These are phyloP conservation scores for Leptopilina boulardi DNA, from an alignment of 1,140 invertebrate genomes.

Conservation along the genomic window DNA sequence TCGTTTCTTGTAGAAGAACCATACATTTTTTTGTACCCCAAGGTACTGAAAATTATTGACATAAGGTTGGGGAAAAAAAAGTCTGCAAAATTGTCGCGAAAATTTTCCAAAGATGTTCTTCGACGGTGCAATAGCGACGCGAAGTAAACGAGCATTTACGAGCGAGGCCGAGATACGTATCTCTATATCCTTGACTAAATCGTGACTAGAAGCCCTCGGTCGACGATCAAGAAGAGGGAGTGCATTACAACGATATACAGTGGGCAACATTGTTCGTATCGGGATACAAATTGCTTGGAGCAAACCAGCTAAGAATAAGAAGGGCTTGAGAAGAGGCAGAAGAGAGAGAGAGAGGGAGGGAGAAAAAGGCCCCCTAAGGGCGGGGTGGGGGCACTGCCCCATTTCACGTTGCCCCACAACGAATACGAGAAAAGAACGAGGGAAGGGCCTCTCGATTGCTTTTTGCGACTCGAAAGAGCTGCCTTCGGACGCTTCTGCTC, in stretches of 20 bases:
- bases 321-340: slow-evolving; percentile 29
- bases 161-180: slow-evolving; percentile 72
- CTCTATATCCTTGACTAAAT: slow-evolving; percentile 75
- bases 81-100: slow-evolving; percentile 41
- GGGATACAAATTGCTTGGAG: slow-evolving; percentile 69
- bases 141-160: slow-evolving; percentile 73
- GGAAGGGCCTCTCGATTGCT: slow-evolving; percentile 3
- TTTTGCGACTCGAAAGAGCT: slow-evolving; percentile 26
- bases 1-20: too few species aligned
- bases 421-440: slow-evolving; percentile 16
- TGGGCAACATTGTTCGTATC: slow-evolving; percentile 72
- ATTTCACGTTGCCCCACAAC: slow-evolving; percentile 20
- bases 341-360: slow-evolving; percentile 1
- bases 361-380: background rate
- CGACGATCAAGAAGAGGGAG: slow-evolving; percentile 60
- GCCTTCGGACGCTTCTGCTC: slow-evolving; percentile 4
- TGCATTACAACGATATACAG: slow-evolving; percentile 66
- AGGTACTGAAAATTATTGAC: too few species aligned
- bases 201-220: slow-evolving; percentile 73
- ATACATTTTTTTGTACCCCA: too few species aligned
- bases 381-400: slow-evolving; percentile 37
- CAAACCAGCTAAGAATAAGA: slow-evolving; percentile 32
- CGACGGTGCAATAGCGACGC: slow-evolving; percentile 40
- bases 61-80: background rate
- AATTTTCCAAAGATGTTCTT: slow-evolving; percentile 55